These are phyloP conservation scores for Porites rus DNA, from an alignment of 92 coral and sea anemone species.

Conservation along the genomic window DNA sequence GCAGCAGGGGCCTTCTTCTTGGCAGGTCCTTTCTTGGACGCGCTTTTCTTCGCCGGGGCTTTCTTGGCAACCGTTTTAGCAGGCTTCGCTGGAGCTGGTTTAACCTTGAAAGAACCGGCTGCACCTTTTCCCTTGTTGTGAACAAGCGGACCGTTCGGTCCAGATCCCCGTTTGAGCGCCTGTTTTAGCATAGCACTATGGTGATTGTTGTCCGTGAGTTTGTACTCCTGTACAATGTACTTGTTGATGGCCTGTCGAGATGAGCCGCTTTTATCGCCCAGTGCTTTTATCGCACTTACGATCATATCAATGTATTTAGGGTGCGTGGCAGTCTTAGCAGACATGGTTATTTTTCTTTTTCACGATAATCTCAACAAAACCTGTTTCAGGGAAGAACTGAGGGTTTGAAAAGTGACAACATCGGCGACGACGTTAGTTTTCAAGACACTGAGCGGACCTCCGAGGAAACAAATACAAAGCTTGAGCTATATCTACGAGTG, in stretches of 20 bases:
- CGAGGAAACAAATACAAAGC: slow-evolving; percentile 65
- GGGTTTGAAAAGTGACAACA: background rate
- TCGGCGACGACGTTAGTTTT: slow-evolving; percentile 17
- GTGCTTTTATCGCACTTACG: slow-evolving; percentile 65
- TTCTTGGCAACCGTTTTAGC: slow-evolving; percentile 50
- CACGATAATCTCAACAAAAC: background rate
- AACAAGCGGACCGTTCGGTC: slow-evolving; percentile 68
- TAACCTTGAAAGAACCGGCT: slow-evolving; percentile 87
- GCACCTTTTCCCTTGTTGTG: slow-evolving; percentile 92
- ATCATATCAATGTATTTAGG: slow-evolving; percentile 89
- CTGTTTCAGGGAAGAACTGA: background rate
- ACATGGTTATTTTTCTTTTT: slow-evolving; percentile 25
- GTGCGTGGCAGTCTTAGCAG: slow-evolving; percentile 54
- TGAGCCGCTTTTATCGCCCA: slow-evolving; percentile 78
- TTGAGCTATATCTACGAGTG: background rate
- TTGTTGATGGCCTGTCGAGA: slow-evolving; percentile 92
- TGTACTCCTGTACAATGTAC: slow-evolving; percentile 79
- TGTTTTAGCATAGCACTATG: slow-evolving; percentile 69
- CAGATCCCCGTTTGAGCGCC: slow-evolving; percentile 81
- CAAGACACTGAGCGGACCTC: slow-evolving; percentile 76
- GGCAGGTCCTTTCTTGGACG: slow-evolving; percentile 38
- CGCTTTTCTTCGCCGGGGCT: slow-evolving; percentile 47
- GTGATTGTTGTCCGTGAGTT: slow-evolving; percentile 78
- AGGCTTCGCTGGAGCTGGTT: slow-evolving; percentile 53
- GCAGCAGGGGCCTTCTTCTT: slow-evolving; percentile 28